Evolutionary conservation across 2,888 invertebrate genomes (phyloP).

Genomic region (Eledone cirrhosa): DNA sequence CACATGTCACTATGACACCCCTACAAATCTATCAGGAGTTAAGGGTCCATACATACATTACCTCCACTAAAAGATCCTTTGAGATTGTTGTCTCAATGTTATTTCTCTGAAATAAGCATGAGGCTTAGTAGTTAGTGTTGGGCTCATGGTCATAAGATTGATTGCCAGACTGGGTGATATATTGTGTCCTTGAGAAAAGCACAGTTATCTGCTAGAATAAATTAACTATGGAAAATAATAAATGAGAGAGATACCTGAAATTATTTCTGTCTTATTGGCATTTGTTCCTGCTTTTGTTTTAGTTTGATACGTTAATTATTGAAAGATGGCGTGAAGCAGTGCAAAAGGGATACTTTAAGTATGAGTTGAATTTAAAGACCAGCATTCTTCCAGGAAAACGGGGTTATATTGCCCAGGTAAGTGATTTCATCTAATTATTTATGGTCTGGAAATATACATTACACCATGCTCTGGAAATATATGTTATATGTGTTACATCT

Average conservation of each 20-base stretch:
- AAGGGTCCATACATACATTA: no score
- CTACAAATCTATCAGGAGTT: no score
- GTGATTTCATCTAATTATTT: neutral
- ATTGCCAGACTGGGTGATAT: no score
- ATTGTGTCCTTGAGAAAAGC: no score
- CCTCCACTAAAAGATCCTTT: no score
- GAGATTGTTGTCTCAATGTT: no score
- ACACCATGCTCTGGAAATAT: no score
- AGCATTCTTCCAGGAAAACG: constrained; percentile 64
- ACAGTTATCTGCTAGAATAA: neutral
- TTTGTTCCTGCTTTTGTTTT: neutral
- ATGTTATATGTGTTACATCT: no score
- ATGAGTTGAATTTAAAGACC: constrained; percentile 63
- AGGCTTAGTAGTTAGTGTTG: no score
- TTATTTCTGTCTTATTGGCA: neutral
- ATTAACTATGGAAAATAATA: neutral
- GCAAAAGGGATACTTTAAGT: constrained; percentile 64
- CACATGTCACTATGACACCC: no score
- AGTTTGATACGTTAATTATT: constrained; percentile 51
- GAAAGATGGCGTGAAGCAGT: constrained; percentile 60
- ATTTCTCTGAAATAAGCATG: no score
- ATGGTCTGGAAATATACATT: neutral
- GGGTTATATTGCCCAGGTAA: constrained; percentile 65
- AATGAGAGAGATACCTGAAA: neutral
- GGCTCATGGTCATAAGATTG: no score